Evolutionary conservation across 2,888 invertebrate species (phyloP), one percentile per base, ranked within the genome.

Genomic region (Ophion ellenae): DNA sequence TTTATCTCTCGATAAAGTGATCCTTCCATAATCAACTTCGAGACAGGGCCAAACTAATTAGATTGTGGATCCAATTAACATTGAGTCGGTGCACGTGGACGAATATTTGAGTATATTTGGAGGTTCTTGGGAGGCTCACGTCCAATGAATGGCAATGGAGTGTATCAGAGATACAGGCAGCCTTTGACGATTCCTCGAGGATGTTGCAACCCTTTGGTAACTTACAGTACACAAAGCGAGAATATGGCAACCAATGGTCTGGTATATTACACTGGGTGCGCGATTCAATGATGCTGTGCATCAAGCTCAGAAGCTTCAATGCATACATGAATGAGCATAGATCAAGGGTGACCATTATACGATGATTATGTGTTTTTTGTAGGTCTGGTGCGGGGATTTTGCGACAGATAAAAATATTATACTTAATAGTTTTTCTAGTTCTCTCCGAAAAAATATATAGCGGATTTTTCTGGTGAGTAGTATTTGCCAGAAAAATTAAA

Each of bases 121-220:
- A 28, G 53, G 66, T 36, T 53, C 53, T 53, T 53, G 17, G 7
- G 10, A 36, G 36, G 57, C 9, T 61, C 71, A 57, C 17, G 67
- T 0, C 14, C 40, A 74, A 47, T 63, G 32, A 28, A 4, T 32
- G 57, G n/a, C 14, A 40, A 67, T 40, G 20, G 14, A n/a, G 20
- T 4, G 24, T 61, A 24, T 61, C 14, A 28, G 7, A 64, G 28
- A 53, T 36, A 53, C 28, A 14, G 3, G 53, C 53, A 53, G 47
- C 53, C 76, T 77, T 84, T 67, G 73, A 84, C 64, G 71, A 59
- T 5, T 70, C 28, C 36, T 9, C 6, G 11, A 2, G 69, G 67
- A 36, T 59, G 66, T 64, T 32, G 20, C n/a, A 75, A 76, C 66
- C 71, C 73, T 81, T 57, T 71, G 73, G 75, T 67, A 14, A 61